phyloP scores from a whole-genome alignment of 2,113 vertebrate genomes.

The Myrmecophaga tridactyla region DNA sequence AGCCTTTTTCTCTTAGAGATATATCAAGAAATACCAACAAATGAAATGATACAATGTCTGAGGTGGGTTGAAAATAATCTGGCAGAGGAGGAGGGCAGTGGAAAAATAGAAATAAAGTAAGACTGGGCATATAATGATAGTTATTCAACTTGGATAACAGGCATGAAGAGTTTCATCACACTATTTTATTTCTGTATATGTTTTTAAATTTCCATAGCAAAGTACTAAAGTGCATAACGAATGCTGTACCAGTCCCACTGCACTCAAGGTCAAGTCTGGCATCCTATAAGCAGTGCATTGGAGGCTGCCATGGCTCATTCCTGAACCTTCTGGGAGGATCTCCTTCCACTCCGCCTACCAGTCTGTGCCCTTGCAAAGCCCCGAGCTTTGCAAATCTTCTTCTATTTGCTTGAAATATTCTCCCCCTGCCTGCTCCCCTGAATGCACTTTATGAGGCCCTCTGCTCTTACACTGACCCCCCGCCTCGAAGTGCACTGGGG shows the following conservation, averaged over 20 bases:
- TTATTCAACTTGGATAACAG: not conserved
- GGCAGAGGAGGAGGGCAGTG: too few relatives aligned
- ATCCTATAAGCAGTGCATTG: too few relatives aligned
- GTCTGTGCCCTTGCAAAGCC: not conserved
- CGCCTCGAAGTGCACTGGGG: too few relatives aligned
- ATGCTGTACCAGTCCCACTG: not conserved
- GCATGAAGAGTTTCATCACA: not conserved
- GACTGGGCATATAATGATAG: not conserved
- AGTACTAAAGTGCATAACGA: not conserved
- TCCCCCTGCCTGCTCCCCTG: not conserved
- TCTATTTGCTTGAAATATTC: not conserved
- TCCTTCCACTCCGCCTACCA: too few relatives aligned
- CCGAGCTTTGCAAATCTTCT: not conserved
- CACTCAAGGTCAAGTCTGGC: not conserved
- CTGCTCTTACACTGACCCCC: fast-evolving
- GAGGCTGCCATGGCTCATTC: too few relatives aligned
- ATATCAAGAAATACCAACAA: not conserved
- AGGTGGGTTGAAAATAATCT: not conserved
- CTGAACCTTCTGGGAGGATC: not conserved
- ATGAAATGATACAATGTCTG: not conserved
- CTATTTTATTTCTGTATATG: not conserved
- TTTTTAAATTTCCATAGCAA: not conserved
- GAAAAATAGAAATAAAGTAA: not conserved
- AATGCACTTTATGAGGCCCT: not conserved
- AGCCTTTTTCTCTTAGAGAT: not conserved